A percentile compares a stretch with the other conserved stretches of the same genome.
These are phyloP conservation scores for Meles meles DNA, from an alignment of 2,113 vertebrate genomes.

Conservation along the genomic window DNA sequence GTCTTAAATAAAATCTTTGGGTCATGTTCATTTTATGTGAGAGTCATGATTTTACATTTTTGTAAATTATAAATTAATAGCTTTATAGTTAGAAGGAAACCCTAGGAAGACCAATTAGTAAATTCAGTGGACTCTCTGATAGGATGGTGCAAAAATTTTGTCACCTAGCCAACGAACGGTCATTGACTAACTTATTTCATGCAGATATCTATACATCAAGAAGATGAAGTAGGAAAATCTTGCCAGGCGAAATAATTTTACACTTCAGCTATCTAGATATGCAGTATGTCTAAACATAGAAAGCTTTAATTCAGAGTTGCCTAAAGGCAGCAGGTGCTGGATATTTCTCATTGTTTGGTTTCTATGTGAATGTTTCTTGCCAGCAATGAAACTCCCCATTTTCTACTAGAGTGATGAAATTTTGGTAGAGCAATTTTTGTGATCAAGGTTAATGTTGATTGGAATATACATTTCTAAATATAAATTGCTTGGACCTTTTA, in stretches of 20 bases:
- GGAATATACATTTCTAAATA: background rate
- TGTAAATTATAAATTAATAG: background rate
- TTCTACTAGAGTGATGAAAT: background rate
- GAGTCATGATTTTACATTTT: background rate
- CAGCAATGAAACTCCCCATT: background rate
- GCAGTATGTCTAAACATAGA: constrained; percentile 12
- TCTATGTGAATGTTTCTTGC: constrained; percentile 3
- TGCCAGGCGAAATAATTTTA: constrained; percentile 31
- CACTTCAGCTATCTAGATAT: background rate
- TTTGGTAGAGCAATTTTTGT: background rate
- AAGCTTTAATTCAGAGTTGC: background rate
- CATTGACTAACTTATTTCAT: background rate
- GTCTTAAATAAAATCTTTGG: background rate
- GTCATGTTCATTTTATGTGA: background rate
- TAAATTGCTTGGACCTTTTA: background rate
- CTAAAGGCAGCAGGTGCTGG: constrained; percentile 51
- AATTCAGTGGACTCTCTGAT: background rate
- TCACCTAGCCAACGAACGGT: background rate
- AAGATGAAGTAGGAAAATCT: background rate
- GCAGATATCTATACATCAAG: background rate
- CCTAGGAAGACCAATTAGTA: background rate
- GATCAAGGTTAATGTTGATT: background rate
- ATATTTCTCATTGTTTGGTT: constrained; percentile 22
- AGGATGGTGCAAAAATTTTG: background rate
- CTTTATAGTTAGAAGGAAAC: background rate